Evolutionary conservation across 2,888 invertebrate species (phyloP).

Genomic region (Sarcophaga subvicina): DNA sequence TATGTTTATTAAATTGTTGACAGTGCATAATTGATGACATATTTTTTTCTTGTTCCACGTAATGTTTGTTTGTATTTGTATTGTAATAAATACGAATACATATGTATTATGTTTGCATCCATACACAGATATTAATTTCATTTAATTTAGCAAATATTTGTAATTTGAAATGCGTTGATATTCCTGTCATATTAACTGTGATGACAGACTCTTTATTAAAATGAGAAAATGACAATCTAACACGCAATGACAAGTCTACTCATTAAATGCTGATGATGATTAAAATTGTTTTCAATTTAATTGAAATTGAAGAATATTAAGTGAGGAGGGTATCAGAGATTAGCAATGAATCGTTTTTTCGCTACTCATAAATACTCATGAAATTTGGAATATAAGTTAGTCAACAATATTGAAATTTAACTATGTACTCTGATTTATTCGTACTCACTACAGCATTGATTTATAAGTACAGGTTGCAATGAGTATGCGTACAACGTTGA

Average conservation of each 20-base stretch:
- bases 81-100: no score
- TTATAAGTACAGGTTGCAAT: no score
- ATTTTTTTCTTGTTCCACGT: neutral
- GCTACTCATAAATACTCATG: no score
- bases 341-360: no score
- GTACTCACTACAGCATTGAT: no score
- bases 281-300: neutral
- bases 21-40: constrained; percentile 62
- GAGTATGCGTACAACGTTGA: no score
- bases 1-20: constrained; percentile 62
- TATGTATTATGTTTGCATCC: neutral
- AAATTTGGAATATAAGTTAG: no score
- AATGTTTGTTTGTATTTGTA: neutral
- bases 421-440: no score
- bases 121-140: neutral
- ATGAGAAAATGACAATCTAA: constrained; percentile 16
- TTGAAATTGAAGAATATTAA: neutral
- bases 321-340: no score
- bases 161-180: constrained; percentile 24
- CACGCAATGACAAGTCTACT: constrained; percentile 6
- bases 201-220: constrained; percentile 36
- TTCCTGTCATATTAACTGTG: constrained; percentile 38
- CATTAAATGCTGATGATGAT: neutral
- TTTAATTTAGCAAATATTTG: constrained; percentile 30
- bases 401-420: no score